Evolutionary conservation across 1,140 invertebrate genomes (phyloP).

Genomic region (Hylaeus volcanicus): DNA sequence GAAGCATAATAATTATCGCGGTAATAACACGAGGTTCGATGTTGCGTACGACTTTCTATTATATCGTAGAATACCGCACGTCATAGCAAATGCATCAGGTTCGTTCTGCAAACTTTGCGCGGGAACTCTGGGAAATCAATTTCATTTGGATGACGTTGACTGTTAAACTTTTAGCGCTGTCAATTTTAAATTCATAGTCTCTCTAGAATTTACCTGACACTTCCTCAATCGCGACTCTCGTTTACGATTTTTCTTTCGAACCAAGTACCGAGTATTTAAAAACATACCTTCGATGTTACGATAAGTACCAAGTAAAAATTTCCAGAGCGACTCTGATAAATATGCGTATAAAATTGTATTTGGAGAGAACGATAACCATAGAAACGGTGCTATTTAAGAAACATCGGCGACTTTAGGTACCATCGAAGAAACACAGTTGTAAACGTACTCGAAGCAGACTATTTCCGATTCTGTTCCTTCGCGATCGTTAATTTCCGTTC

Average conservation of each 20-base stretch:
- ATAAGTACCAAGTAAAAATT: background rate
- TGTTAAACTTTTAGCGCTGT: too few species aligned
- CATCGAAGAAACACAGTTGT: constrained; percentile 12
- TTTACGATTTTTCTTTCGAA: background rate
- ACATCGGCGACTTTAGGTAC: constrained; percentile 14
- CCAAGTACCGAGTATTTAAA: background rate
- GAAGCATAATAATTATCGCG: constrained; percentile 31
- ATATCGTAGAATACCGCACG: constrained; percentile 13
- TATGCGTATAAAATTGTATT: constrained; percentile 7
- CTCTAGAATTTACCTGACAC: background rate
- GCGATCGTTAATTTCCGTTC: constrained; percentile 19
- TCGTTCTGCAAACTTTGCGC: constrained; percentile 14
- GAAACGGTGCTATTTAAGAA: constrained; percentile 29
- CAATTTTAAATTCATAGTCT: background rate
- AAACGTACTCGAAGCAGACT: constrained; percentile 24
- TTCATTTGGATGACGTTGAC: background rate
- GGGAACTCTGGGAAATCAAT: background rate
- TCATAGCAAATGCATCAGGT: background rate
- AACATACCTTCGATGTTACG: background rate
- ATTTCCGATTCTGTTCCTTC: background rate
- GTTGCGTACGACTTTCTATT: constrained; percentile 44
- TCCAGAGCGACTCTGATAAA: background rate
- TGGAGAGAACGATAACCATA: constrained; percentile 1
- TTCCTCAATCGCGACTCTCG: too few species aligned
- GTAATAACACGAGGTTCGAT: constrained; percentile 29